Base-by-base conservation (phyloP, 2,888 invertebrate genomes). In the Eristalis tenax region DNA sequence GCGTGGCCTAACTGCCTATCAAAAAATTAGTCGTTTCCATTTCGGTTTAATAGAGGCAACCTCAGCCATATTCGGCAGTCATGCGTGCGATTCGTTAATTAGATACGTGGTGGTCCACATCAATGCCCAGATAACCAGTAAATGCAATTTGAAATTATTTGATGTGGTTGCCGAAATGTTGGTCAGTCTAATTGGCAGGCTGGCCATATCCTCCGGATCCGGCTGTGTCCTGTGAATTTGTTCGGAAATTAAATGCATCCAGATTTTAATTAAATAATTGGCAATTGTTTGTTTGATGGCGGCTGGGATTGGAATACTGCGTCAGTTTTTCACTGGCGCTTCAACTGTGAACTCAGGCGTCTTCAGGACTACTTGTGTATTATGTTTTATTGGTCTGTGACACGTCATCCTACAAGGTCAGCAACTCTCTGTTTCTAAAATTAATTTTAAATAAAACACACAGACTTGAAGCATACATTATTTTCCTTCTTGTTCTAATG, bases 121-220 rank as follows among this genome's bases (percentile, higher is more conserved):
- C 64, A 64, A 28, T 22, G 70, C 22, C 28, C 61, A 78, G 23
- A 57, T 40, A 70, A 70, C 64, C 70, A 64, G 63, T 63, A 61
- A 65, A 57, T 71, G 40, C 66, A 66, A 35, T 75, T 57, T 38
- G 57, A 40, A 57, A 66, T 71, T 28, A 70, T 43, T 57, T 78
- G 22, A 56, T 56, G 57, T 23, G 35, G 15, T 57, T 40, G 64
- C 6, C 50, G 69, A 78, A 64, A 28, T 64, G 8, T 56, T 64
- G 74, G 64, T 3, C 50, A 26, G 74, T 15, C 61, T 71, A 78
- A 71, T 78, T 78, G 64, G 28, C 70, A 71, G 50, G n/a, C n/a
- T n/a, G 43, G n/a, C n/a, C 4, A n/a, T n/a, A n/a, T 50, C 43
- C 43, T n/a, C n/a, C 43, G 43, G 35, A 11, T 35, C 35, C 10